Evolutionary conservation across 2,888 invertebrate genomes (phyloP), one percentile per base, ranked within the genome.

Genomic region (Thecophora atra): DNA sequence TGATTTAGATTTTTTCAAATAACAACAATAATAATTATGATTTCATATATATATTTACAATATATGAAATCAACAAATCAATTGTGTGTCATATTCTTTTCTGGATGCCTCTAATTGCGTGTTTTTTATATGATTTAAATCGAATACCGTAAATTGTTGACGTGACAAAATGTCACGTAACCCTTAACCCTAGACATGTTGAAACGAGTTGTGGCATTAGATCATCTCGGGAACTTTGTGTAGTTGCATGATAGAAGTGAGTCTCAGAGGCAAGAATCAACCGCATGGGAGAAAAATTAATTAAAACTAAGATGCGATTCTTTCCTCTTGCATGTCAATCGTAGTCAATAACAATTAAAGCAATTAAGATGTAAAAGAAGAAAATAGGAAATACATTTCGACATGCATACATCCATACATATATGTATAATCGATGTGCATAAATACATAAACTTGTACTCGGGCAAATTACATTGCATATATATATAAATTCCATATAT

Each of bases 131-230:
- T 54, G 0, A 54, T 21, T 54, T 54, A 21, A 54, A 54, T 54
- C 54, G 54, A 54, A 54, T 21, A 17, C 47, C 17, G 24, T 44
- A 26, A 19, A 64, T 64, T 15, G 26, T 64, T 26, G 24, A 4
- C 64, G 47, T 47, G 37, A 64, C 47, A 19, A 19, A 47, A 24
- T 64, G 64, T 44, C 47, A 64, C 47, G 64, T 64, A 26, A 64
- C 64, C 64, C 47, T 47, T 64, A 44, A 64, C 64, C 64, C 26
- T 24, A 15, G 26, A 37, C 26, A 2, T n/a, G 17, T 17, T 64
- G 26, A 19, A 44, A 47, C 28, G 24, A 26, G 11, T 64, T 42
- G 6, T 26, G 13, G n/a, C 2, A 47, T 47, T 47, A 64, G 64
- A 44, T 26, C 64, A 63, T 44, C 37, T n/a, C 0, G 21, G 19